Base-by-base conservation (phyloP, 2,888 invertebrate genomes). In the Helobdella robusta region DNA sequence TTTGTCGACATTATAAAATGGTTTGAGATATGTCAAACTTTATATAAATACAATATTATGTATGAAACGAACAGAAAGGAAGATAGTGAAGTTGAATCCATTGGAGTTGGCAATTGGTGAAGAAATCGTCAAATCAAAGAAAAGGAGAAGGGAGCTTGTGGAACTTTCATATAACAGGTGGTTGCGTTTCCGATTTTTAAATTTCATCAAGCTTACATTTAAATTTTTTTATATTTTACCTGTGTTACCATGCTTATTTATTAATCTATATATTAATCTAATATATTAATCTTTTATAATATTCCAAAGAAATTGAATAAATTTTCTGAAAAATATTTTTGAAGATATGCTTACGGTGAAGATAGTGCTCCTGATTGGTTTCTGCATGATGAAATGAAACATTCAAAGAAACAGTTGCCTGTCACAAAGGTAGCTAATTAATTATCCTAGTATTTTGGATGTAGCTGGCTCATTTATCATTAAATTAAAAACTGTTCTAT, bases 331-430 rank as follows among this genome's bases (percentile, higher is more conserved):
- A n/a, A n/a, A n/a, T n/a, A n/a, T n/a, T n/a, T n/a, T n/a, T n/a
- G n/a, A n/a, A 81, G 81, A 61, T 95, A 89, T 77, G 86, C 89
- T 2, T 92, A 90, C 76, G 91, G 92, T 75, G 97, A 97, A 78
- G 86, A 86, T 1, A 84, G 89, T 76, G 82, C 98, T 59, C 98
- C 98, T 0, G 88, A 89, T 73, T 99, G 98, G 98, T 99, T 99
- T 81, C 84, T 85, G 0, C 86, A 89, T 67, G 97, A 99, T 74
- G 98, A 99, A 79, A 85, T 86, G 69, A 87, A 88, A 76, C 92
- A 95, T 75, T 90, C 89, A 87, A 85, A 83, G 71, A 88, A 87
- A 76, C 86, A 86, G 66, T 81, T 87, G 11, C 89, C 90, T 2
- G 89, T 97, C 36, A 89, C 92, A 4, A 87, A 88, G 81, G 87